These are phyloP conservation scores for Tetramorium alpestre DNA, from an alignment of 1,140 invertebrate genomes.

Conservation along the genomic window DNA sequence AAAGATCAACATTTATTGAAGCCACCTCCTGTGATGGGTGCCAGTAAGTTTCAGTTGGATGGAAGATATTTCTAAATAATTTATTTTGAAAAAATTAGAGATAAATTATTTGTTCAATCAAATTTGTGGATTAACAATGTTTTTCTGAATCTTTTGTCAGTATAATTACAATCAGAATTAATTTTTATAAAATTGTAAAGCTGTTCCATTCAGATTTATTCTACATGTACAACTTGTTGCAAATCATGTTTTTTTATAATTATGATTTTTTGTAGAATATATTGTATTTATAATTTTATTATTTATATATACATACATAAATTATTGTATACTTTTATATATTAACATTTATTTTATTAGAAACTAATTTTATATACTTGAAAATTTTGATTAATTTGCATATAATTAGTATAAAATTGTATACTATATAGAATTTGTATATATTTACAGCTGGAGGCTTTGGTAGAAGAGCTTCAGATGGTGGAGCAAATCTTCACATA, in stretches of 20 bases:
- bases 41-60: conserved; percentile 87
- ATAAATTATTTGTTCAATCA: conserved; percentile 22
- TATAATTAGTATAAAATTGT: neutral
- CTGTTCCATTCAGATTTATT: neutral
- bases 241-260: neutral
- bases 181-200: conserved; percentile 1
- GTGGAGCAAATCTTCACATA: conserved; percentile 96
- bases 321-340: neutral
- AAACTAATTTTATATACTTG: neutral
- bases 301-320: too few relatives aligned
- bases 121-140: neutral
- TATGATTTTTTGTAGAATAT: too few relatives aligned
- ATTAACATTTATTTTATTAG: neutral
- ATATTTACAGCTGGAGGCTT: conserved; percentile 89
- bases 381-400: neutral
- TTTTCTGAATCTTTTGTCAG: neutral
- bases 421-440: conserved; percentile 26
- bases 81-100: neutral
- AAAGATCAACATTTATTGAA: conserved; percentile 98
- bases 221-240: neutral
- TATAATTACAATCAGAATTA: neutral
- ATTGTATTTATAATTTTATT: too few relatives aligned
- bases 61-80: conserved; percentile 2
- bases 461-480: conserved; percentile 97
- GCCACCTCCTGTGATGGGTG: conserved; percentile 95